These are phyloP conservation scores for Ardeotis arabs DNA, from an alignment of 2,113 vertebrate genomes.

Conservation along the genomic window DNA sequence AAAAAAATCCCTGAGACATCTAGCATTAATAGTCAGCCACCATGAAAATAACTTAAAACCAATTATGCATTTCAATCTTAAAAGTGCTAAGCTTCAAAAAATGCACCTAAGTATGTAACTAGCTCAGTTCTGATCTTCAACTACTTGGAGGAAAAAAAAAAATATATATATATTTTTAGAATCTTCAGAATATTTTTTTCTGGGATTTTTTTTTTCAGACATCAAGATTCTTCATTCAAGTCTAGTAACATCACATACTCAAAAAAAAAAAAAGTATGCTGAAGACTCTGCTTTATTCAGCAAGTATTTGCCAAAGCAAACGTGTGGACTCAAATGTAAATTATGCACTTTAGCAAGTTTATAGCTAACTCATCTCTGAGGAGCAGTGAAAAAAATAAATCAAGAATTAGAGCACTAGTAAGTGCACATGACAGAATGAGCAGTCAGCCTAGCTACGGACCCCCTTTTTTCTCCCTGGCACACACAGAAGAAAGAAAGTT, in stretches of 20 bases:
- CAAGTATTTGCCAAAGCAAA: not conserved
- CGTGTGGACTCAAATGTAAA: not conserved
- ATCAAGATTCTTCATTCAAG: not conserved
- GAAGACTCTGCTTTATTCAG: not conserved
- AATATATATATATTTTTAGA: not conserved
- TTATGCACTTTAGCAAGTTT: not conserved
- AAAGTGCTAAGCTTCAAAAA: not conserved
- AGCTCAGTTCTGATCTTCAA: not conserved
- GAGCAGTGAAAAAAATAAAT: not conserved
- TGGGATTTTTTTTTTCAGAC: not conserved
- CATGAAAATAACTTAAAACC: not conserved
- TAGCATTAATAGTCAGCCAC: not conserved
- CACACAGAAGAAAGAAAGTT: not conserved
- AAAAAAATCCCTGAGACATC: not conserved
- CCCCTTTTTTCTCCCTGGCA: not conserved
- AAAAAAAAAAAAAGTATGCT: not conserved
- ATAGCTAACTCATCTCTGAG: not conserved
- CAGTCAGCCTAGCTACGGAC: not conserved
- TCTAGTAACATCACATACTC: not conserved
- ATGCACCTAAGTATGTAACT: not conserved
- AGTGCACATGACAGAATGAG: not conserved
- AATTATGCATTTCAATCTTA: not conserved
- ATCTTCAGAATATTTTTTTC: not conserved
- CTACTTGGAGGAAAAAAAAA: not conserved
- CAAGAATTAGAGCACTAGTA: not conserved